phyloP scores from a whole-genome alignment of 2,113 vertebrate species.

The Lepidothrix coronata region DNA sequence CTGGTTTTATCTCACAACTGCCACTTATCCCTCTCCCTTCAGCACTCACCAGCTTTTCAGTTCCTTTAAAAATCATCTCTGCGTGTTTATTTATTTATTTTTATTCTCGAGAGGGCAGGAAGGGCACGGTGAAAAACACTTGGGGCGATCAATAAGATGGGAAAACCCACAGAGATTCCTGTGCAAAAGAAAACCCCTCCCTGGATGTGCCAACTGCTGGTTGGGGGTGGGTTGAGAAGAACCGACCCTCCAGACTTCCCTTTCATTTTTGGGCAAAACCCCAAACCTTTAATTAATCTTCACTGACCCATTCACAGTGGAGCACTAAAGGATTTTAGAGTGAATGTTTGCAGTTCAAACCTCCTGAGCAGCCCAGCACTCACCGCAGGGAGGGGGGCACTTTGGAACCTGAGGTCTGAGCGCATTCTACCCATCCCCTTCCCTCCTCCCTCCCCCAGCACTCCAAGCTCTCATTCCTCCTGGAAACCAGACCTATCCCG shows the following conservation, averaged over 20 bases:
- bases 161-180: not conserved
- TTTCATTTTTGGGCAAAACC: not conserved
- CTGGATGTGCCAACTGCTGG: rapidly evolving
- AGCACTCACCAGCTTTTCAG: not conserved
- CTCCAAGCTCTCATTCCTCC: rapidly evolving
- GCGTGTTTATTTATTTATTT: not conserved
- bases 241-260: not conserved
- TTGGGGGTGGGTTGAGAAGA: not conserved
- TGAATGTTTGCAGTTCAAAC: not conserved
- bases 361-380: conserved; percentile 14
- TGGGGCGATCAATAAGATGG: not conserved
- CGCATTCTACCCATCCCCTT: not conserved
- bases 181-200: not conserved
- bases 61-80: not conserved
- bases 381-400: not conserved
- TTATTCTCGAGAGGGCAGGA: not conserved
- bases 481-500: not conserved
- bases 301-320: not conserved
- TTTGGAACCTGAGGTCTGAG: not conserved
- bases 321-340: not conserved
- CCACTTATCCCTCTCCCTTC: not conserved
- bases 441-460: not conserved
- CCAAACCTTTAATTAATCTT: not conserved
- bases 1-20: not conserved
- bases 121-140: not conserved